phyloP scores from a whole-genome alignment of 2,797 vertebrate species.

The Lithobates sylvaticus region DNA sequence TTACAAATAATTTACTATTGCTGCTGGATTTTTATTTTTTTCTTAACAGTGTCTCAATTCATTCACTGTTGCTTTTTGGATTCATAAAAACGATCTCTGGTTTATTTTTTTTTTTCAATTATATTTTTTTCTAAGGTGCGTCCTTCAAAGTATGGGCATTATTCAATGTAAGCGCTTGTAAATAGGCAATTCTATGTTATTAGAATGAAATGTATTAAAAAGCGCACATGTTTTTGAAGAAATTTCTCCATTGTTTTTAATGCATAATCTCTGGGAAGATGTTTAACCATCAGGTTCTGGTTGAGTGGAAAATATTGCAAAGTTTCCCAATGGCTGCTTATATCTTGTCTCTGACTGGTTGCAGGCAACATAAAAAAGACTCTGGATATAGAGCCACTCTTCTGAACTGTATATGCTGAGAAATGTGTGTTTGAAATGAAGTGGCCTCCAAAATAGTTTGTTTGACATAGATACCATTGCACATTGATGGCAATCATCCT shows the following conservation, averaged over 20 bases:
- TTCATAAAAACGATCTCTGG: not conserved
- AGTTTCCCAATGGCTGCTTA: constrained; percentile 43
- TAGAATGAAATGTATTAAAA: constrained; percentile 53
- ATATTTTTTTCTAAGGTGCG: constrained; percentile 53
- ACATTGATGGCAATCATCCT: constrained; percentile 39
- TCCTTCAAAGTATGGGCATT: constrained; percentile 52
- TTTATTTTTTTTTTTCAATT: not conserved
- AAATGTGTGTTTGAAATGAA: constrained; percentile 70
- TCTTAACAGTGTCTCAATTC: constrained; percentile 59
- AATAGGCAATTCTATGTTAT: constrained; percentile 52
- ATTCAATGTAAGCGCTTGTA: constrained; percentile 53
- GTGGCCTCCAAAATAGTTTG: constrained; percentile 62
- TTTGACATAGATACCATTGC: constrained; percentile 43
- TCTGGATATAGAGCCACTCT: constrained; percentile 32
- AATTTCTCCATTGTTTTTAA: constrained; percentile 41
- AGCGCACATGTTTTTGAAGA: constrained; percentile 51
- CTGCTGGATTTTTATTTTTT: constrained; percentile 66
- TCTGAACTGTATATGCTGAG: constrained; percentile 42
- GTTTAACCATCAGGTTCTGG: constrained; percentile 17
- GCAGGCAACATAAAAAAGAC: constrained; percentile 30
- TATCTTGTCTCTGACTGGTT: constrained; percentile 30
- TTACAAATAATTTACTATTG: constrained; percentile 67
- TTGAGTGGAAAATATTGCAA: constrained; percentile 25
- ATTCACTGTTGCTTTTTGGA: constrained; percentile 61
- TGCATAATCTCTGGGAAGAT: constrained; percentile 52